These are phyloP conservation scores for Apodemus speciosus DNA, from an alignment of 2,113 vertebrate genomes.

Conservation along the genomic window DNA sequence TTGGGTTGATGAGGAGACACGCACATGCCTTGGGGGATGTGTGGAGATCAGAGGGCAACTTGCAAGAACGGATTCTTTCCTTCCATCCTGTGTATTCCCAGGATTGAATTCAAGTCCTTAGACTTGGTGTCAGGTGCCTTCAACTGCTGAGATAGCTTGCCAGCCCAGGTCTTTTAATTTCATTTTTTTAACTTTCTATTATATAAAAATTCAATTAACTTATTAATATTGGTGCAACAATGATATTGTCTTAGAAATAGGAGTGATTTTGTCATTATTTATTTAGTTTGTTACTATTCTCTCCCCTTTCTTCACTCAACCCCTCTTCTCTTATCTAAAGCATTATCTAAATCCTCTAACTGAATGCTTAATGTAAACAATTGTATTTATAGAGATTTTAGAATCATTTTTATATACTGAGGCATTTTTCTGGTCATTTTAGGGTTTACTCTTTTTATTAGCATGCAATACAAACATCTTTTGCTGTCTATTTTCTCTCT, in stretches of 20 bases:
- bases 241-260: not conserved
- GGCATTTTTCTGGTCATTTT: not conserved
- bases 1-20: not conserved
- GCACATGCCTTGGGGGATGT: not conserved
- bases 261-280: not conserved
- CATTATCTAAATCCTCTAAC: not conserved
- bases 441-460: not conserved
- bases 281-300: not conserved
- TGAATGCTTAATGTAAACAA: not conserved
- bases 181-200: not conserved
- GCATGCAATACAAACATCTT: not conserved
- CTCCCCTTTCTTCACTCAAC: not conserved
- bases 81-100: not conserved
- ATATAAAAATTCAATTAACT: not conserved
- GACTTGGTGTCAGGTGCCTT: not conserved
- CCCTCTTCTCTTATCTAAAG: not conserved
- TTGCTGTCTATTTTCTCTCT: not conserved
- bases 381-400: not conserved
- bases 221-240: not conserved
- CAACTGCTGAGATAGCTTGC: not conserved
- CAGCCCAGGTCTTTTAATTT: not conserved
- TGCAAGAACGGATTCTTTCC: not conserved
- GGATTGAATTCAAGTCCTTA: not conserved
- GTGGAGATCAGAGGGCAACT: not conserved
- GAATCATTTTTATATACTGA: not conserved